Conservation (phyloP, 2,797 vertebrate species). For the Hirundo rustica region DNA sequence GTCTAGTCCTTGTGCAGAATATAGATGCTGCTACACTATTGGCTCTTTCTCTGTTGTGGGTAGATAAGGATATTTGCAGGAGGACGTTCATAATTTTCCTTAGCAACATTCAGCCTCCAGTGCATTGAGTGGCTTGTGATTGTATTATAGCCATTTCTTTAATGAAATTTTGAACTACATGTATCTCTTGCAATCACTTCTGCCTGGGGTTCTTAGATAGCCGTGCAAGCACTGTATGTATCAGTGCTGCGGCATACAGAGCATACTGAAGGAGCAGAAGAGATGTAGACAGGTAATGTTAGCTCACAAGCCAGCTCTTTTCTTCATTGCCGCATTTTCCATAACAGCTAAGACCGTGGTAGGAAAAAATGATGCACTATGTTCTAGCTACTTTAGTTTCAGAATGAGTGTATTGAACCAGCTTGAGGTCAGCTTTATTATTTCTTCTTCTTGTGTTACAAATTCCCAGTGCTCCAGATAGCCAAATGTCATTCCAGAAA, state of each 20-base stretch:
- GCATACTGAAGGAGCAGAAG: background rate
- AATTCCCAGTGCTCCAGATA: background rate
- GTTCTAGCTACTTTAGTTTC: conserved; percentile 10
- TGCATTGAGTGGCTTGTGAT: conserved; percentile 19
- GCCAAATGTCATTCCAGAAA: background rate
- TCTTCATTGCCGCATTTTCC: background rate
- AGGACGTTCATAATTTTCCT: conserved; percentile 26
- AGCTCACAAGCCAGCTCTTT: background rate
- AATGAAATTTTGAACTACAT: conserved; percentile 49
- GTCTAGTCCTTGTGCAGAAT: background rate
- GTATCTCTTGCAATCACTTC: conserved; percentile 5
- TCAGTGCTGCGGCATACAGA: background rate
- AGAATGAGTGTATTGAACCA: background rate
- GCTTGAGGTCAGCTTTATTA: conserved; percentile 5
- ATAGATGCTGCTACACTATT: background rate
- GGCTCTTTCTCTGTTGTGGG: background rate
- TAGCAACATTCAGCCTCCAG: conserved; percentile 19
- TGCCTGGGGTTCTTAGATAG: conserved; percentile 8
- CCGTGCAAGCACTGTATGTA: background rate
- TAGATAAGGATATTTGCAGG: conserved; percentile 42
- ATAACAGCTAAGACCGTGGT: background rate
- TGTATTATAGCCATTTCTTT: conserved; percentile 35
- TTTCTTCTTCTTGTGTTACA: background rate
- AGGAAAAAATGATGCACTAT: conserved; percentile 43
- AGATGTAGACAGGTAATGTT: background rate